Evolutionary conservation across 2,888 invertebrate species (phyloP), one percentile per base, ranked within the genome.

Genomic region (Stenchaetothrips biformis): DNA sequence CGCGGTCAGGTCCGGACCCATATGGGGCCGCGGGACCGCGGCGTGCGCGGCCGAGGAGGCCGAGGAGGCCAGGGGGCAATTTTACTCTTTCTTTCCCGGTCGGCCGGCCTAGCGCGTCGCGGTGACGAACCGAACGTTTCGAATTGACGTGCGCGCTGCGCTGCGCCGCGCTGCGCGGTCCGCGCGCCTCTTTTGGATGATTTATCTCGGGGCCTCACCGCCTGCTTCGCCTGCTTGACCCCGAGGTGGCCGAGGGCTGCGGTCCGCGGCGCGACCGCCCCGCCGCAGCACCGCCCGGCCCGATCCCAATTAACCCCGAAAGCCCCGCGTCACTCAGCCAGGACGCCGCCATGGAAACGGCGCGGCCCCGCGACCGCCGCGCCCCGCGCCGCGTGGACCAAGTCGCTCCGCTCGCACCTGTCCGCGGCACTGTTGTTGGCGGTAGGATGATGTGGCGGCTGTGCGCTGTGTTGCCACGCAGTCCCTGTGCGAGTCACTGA

Each of bases 281-380:
- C 8, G 67, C 67, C 67, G 8, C 67, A 25, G 59, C 59, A 74
- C 37, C 37, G 37, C 37, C 37, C 37, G 59, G 16, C 18, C 67
- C 25, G 67, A 74, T 74, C 67, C 67, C 67, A 74, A 74, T 74
- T 74, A 74, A 74, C 67, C 67, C 67, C 67, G 11, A 74, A 74
- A 74, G 21, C 67, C 67, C 25, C 67, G 67, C 25, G 67, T 74
- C 67, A 74, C 67, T 74, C 67, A 74, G 67, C 18, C 53, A 16
- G 53, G 53, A 53, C 13, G 18, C 13, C 18, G 53, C 59, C 53
- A 53, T 53, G 53, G 13, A 53, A 16, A 53, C 9, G 53, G 53
- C 53, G 53, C 53, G 53, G 53, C 16, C 13, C 53, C 53, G 53
- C 53, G 53, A 37, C 53, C 53, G 2, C 53, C 53, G 53, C 53